phyloP scores from a whole-genome alignment of 1,140 invertebrate species.

The Stegodyphus mimosarum region DNA sequence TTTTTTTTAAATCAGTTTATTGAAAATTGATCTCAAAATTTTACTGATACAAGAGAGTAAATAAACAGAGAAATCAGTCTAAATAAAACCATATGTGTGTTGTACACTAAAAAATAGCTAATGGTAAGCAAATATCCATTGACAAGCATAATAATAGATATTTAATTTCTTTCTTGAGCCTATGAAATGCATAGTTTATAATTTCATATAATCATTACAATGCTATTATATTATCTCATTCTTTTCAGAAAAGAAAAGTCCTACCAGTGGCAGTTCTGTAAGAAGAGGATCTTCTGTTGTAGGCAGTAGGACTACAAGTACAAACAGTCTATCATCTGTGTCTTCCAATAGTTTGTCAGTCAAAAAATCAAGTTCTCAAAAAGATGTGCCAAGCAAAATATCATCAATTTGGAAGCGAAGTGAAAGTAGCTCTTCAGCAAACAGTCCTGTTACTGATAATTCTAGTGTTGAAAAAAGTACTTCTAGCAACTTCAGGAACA shows the following conservation, averaged over 20 bases:
- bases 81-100: no score
- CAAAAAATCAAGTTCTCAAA: constrained; percentile 70
- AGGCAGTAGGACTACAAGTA: constrained; percentile 71
- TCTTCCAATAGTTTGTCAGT: constrained; percentile 58
- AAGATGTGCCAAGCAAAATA: constrained; percentile 86
- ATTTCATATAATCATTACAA: no score
- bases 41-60: no score
- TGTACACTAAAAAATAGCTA: no score
- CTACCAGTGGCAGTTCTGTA: constrained; percentile 60
- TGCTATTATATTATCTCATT: not conserved
- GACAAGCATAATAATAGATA: not conserved
- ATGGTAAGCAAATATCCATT: no score
- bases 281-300: constrained; percentile 61
- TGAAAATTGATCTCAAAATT: no score
- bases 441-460: constrained; percentile 21
- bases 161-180: not conserved
- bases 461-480: constrained; percentile 24
- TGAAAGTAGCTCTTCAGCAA: constrained; percentile 53
- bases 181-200: no score
- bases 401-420: constrained; percentile 84
- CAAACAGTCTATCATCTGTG: constrained; percentile 62
- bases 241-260: constrained; percentile 59
- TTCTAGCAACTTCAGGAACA: not conserved
- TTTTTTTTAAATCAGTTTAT: no score
- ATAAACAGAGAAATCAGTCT: no score